Percentiles rank a stretch among this genome's conserved stretches.
Evolutionary conservation across 2,888 invertebrate genomes (phyloP).

Genomic region (Coelopa pilipes): DNA sequence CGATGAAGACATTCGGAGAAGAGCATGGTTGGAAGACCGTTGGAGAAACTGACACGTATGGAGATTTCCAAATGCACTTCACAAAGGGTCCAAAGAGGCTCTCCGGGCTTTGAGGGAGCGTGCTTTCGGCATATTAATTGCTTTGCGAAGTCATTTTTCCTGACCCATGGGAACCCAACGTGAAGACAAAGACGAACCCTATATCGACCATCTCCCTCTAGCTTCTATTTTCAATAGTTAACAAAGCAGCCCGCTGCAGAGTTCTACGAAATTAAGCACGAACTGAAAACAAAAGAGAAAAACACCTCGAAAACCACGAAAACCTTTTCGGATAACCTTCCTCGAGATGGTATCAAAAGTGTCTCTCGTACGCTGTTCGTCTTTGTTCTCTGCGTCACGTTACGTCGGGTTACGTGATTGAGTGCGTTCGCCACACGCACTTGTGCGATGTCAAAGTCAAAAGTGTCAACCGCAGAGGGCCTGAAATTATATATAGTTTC

Average conservation of each 20-base stretch:
- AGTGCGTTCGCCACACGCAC: conserved; percentile 45
- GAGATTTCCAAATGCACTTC: background rate
- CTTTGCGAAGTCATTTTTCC: conserved; percentile 24
- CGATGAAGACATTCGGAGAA: conserved; percentile 12
- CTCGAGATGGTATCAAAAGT: conserved; percentile 46
- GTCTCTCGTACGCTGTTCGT: conserved; percentile 32
- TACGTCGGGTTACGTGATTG: conserved; percentile 42
- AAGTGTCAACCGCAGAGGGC: conserved; percentile 42
- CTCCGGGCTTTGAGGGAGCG: conserved; percentile 38
- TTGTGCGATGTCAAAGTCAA: conserved; percentile 47
- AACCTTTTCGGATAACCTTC: too few species aligned
- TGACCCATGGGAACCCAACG: background rate
- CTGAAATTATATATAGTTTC: conserved; percentile 7
- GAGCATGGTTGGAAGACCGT: background rate
- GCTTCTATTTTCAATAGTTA: background rate
- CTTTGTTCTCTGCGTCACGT: conserved; percentile 15
- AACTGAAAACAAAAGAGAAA: background rate
- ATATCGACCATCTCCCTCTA: background rate
- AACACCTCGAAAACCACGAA: too few species aligned
- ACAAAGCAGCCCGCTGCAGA: conserved; percentile 15
- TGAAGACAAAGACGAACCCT: background rate
- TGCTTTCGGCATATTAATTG: conserved; percentile 43
- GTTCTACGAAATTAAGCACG: background rate
- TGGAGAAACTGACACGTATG: too few species aligned
- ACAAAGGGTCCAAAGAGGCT: conserved; percentile 20